Evolutionary conservation across 2,888 invertebrate genomes (phyloP), one percentile per base, ranked within the genome.

Genomic region (Tribolium freemani): DNA sequence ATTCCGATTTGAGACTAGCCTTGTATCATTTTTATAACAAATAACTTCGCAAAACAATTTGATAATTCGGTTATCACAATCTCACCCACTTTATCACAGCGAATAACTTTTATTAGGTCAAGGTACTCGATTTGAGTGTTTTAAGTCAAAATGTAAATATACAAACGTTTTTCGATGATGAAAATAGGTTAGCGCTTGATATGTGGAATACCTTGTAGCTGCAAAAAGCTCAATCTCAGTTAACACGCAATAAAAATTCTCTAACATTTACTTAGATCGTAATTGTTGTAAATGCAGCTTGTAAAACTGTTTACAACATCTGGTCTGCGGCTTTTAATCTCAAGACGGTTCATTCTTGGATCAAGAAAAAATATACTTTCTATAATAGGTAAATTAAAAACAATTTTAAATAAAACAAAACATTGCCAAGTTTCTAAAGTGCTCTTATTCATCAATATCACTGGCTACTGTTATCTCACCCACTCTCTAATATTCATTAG

Each of bases 401-500:
- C 10, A 31, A 53, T 26, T 13, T 53, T 20, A 21, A 9, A 45
- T 38, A 5, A 13, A 57, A 38, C 45, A 60, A 20, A 16, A 45
- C 31, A 9, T 44, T n/a, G 4, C 5, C 5, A 44, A 44, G 10
- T 60, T 45, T 46, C 26, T 61, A 6, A 30, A 61, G 11, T 11
- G 61, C 26, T 60, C 26, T 63, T 63, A 51, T 63, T 21, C 30
- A 50, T 60, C 46, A 60, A 60, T 60, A 60, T 13, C 10, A 46
- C 48, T 30, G 61, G 30, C 48, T 48, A 13, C 53, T 45, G 20
- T 63, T 63, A 51, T 63, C 63, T 30, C 63, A 30, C 16, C 20
- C 63, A 63, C 63, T 63, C 63, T 21, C 48, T 63, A 48, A 63
- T 48, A 31, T 51, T 63, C 48, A 51, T 61, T 63, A 63, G 5